Percentiles rank a stretch among this genome's conserved stretches.
Evolutionary conservation across 2,888 invertebrate species (phyloP).

Genomic region (Cinara cedri): DNA sequence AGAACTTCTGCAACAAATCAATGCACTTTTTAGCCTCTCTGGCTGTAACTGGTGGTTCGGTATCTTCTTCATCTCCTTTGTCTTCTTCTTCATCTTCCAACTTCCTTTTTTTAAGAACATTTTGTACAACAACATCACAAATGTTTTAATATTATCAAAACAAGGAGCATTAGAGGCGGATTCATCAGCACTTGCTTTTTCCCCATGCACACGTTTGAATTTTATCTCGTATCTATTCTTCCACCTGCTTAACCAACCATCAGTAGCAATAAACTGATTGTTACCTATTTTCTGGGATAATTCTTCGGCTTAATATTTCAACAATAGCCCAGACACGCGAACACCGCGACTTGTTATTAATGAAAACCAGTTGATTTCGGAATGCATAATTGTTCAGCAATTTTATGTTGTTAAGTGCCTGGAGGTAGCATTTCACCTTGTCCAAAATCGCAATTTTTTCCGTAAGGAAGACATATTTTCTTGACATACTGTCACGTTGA

Average conservation of each 20-base stretch:
- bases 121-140: not conserved
- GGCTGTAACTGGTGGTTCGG: not conserved
- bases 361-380: too few species aligned
- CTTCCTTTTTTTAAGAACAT: conserved; percentile 11
- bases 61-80: not conserved
- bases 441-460: too few species aligned
- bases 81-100: not conserved
- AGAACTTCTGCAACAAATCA: not conserved
- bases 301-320: too few species aligned
- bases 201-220: not conserved
- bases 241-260: not conserved
- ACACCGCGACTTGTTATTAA: too few species aligned
- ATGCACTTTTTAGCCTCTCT: not conserved
- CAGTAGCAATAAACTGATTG: too few species aligned
- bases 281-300: too few species aligned
- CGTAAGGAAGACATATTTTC: too few species aligned
- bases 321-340: too few species aligned
- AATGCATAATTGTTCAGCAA: too few species aligned
- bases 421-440: too few species aligned
- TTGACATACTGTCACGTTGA: too few species aligned
- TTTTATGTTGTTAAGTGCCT: too few species aligned
- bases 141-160: not conserved
- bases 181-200: conserved; percentile 15
- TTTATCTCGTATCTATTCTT: not conserved
- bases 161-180: not conserved